Evolutionary conservation across 2,113 vertebrate species (phyloP).

Genomic region (Microtus oregoni): DNA sequence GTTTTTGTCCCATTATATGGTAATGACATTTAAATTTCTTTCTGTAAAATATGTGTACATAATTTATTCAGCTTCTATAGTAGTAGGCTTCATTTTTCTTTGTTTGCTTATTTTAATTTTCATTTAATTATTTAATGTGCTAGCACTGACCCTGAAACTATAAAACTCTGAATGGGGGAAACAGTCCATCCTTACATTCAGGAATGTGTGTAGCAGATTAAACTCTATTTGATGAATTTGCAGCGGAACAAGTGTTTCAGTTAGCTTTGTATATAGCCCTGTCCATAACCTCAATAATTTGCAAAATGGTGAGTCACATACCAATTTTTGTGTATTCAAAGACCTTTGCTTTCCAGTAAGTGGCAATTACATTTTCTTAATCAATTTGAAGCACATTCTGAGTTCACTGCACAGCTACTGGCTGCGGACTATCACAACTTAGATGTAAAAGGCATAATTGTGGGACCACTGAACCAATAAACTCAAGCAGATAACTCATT

Average conservation of each 20-base stretch:
- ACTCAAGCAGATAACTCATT: constrained; percentile 63
- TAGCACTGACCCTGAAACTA: constrained; percentile 29
- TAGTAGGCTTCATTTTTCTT: background rate
- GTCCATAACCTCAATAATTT: constrained; percentile 52
- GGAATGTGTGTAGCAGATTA: constrained; percentile 54
- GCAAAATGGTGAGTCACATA: constrained; percentile 22
- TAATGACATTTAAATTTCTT: background rate
- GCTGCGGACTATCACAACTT: constrained; percentile 38
- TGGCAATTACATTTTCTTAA: constrained; percentile 71
- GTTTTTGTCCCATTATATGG: background rate
- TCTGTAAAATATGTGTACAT: background rate
- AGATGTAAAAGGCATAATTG: constrained; percentile 70
- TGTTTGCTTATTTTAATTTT: background rate
- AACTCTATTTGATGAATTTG: constrained; percentile 62
- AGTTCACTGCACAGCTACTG: constrained; percentile 16
- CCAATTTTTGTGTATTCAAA: constrained; percentile 59
- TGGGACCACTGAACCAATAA: constrained; percentile 13
- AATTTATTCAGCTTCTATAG: background rate
- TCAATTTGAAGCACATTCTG: constrained; percentile 57
- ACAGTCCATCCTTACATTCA: constrained; percentile 31
- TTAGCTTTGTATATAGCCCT: constrained; percentile 17
- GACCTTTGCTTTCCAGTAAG: constrained; percentile 63
- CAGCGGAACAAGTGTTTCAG: constrained; percentile 56
- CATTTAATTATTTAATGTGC: background rate
- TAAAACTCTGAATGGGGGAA: constrained; percentile 50